Evolutionary conservation across 2,888 invertebrate genomes (phyloP), one percentile per base, ranked within the genome.

Genomic region (Conchocele bisecta): DNA sequence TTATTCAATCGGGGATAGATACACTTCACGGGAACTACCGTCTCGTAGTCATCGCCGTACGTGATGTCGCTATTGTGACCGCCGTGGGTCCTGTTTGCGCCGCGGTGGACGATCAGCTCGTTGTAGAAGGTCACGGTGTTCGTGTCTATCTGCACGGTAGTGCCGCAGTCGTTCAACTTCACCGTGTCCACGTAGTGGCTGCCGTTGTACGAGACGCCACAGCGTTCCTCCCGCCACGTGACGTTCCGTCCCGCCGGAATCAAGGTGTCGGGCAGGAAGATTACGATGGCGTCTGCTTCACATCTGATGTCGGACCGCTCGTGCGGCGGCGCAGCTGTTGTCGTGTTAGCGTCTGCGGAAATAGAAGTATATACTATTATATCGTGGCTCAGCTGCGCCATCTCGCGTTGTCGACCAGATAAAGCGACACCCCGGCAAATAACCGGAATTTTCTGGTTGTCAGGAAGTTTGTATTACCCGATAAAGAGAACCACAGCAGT

Each of bases 11-110:
- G 56, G 4, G 81, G 73, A 42, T 81, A 81, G 22, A 81, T 64
- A 50, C 81, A 81, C 37, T 75, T 72, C 7, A 81, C 77, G 4
- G 78, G 78, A 42, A 81, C 75, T 17, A 74, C 69, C 3, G 68
- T 72, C 11, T 75, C 73, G 46, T 69, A 71, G 15, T 65, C 71
- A 9, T 73, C 75, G 4, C 78, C 78, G 35, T 63, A 69, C 2
- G 76, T 71, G 6, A 78, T 44, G 17, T 37, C 51, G 1, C 35
- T 44, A 7, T 39, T 29, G 15, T 20, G 9, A 9, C 6, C 17
- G 9, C 26, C 24, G 20, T 22, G 31, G 13, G 6, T 37, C 28
- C 24, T 35, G 50, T 63, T 37, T 20, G 42, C 64, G 7, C 46
- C 42, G 46, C 51, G 73, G 20, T 65, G 75, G 6, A 75, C 68